A percentile compares a stretch with the other conserved stretches of the same genome.
Conservation (phyloP, 2,888 invertebrate species). For the Dasypogon diadema region DNA sequence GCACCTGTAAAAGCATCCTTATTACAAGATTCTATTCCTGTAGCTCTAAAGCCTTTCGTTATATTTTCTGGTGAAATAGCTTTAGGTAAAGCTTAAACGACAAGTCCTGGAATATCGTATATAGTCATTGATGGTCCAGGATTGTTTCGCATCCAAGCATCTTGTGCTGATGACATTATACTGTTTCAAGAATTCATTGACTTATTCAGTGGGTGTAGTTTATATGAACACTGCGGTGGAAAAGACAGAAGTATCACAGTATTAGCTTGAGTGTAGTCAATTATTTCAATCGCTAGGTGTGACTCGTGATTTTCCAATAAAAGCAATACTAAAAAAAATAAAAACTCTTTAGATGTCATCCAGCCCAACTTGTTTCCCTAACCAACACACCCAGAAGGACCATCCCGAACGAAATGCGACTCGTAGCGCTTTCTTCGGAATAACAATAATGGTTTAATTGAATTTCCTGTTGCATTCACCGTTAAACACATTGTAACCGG, state of each 20-base stretch:
- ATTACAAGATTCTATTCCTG: not conserved
- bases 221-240: constrained; percentile 53
- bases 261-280: constrained; percentile 55
- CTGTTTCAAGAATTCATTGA: constrained; percentile 59
- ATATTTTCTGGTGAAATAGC: not conserved
- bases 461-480: constrained; percentile 26
- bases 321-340: constrained; percentile 36
- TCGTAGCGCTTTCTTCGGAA: constrained; percentile 39
- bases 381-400: not conserved
- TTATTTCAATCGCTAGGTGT: constrained; percentile 53
- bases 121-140: not conserved
- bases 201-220: constrained; percentile 58
- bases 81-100: not conserved
- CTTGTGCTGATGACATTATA: not conserved
- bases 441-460: constrained; percentile 47
- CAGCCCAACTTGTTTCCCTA: constrained; percentile 58
- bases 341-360: constrained; percentile 56
- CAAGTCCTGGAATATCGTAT: not conserved
- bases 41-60: not conserved
- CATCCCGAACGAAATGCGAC: not conserved
- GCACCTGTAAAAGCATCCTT: not conserved
- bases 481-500: constrained; percentile 41
- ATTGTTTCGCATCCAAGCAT: not conserved
- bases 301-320: constrained; percentile 57
- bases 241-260: constrained; percentile 53